A percentile compares a stretch with the other conserved stretches of the same genome.
Evolutionary conservation across 2,888 invertebrate species (phyloP).

Genomic region (Apodemia duryi): DNA sequence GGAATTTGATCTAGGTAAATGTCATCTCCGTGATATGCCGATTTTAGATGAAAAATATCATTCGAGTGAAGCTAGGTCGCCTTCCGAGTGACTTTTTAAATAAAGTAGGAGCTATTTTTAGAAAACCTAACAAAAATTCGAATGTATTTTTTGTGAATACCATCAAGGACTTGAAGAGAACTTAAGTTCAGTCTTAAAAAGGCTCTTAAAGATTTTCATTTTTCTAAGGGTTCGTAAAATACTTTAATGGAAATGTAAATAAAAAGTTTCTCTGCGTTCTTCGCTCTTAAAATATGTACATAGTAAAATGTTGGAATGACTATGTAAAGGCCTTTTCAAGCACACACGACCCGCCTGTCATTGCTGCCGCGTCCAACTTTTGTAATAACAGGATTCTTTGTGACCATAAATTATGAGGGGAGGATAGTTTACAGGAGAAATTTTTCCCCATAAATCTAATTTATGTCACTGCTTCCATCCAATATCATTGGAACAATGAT

Average conservation of each 20-base stretch:
- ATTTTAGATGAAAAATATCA: no score
- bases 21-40: no score
- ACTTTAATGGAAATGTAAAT: constrained; percentile 1
- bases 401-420: constrained; percentile 35
- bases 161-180: no score
- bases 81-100: no score
- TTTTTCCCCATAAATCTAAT: constrained; percentile 25
- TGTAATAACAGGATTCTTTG: constrained; percentile 37
- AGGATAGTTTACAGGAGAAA: constrained; percentile 33
- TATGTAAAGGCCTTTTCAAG: not conserved
- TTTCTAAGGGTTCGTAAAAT: no score
- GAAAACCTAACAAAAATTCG: no score
- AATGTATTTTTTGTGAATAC: no score
- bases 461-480: constrained; percentile 13
- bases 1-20: no score
- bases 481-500: constrained; percentile 18
- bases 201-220: no score
- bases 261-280: constrained; percentile 7
- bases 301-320: not conserved
- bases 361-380: constrained; percentile 27
- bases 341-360: constrained; percentile 21
- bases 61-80: no score
- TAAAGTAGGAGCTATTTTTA: no score
- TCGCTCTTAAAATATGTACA: not conserved
- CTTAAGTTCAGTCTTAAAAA: no score